Evolutionary conservation across 2,888 invertebrate genomes (phyloP).

Genomic region (Phyto melanocephala): DNA sequence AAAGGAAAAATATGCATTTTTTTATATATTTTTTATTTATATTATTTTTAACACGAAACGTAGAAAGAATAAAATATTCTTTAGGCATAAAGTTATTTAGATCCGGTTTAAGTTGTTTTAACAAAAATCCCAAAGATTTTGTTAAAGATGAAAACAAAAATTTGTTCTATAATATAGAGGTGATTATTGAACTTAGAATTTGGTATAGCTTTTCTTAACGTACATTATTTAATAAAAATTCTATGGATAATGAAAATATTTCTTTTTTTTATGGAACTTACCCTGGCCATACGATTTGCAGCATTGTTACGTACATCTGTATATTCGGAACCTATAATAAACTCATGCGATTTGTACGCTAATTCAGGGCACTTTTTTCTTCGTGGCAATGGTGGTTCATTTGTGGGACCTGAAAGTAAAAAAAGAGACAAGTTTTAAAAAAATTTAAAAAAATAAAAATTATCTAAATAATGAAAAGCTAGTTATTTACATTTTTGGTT

Average conservation of each 20-base stretch:
- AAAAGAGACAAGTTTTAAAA: background rate
- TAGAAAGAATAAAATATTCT: background rate
- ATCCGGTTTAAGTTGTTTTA: background rate
- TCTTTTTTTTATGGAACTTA: too few relatives aligned
- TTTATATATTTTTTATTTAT: too few relatives aligned
- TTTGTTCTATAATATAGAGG: background rate
- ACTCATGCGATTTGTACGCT: slow-evolving; percentile 92
- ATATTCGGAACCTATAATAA: slow-evolving; percentile 83
- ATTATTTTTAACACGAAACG: too few relatives aligned
- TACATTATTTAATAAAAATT: too few relatives aligned
- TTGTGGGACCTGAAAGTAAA: slow-evolving; percentile 79
- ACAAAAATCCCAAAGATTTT: background rate
- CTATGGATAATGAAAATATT: too few relatives aligned
- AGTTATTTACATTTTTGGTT: too few relatives aligned
- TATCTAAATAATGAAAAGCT: too few relatives aligned
- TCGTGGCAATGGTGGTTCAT: slow-evolving; percentile 91
- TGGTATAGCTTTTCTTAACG: too few relatives aligned
- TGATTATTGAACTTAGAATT: too few relatives aligned
- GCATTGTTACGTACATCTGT: slow-evolving; percentile 80
- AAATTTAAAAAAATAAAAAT: background rate
- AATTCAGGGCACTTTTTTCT: slow-evolving; percentile 93
- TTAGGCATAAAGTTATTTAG: background rate
- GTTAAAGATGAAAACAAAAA: background rate
- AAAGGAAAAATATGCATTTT: background rate
- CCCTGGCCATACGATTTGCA: slow-evolving; percentile 78